Evolutionary conservation across 2,888 invertebrate species (phyloP), one percentile per base, ranked within the genome.

Genomic region (Agrilus biguttatus): DNA sequence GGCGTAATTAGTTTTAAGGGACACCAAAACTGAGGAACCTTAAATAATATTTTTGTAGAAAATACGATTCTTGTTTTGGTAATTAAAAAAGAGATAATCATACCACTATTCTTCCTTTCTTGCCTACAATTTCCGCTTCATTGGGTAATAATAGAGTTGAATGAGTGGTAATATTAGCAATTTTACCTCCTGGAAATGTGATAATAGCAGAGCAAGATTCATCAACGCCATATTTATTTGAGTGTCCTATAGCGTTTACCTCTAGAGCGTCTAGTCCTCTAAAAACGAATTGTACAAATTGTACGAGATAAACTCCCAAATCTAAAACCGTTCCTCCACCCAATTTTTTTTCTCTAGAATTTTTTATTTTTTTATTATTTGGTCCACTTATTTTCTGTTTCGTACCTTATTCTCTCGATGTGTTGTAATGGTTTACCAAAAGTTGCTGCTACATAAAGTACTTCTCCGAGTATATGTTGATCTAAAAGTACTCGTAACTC

Each of bases 311-410:
- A 8, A 88, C 70, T 0, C 89, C 89, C 38, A 89, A 67, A 57
- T 87, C 86, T 43, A 83, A 63, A n/a, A 79, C 74, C 0, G 77
- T 78, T n/a, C 83, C 88, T 14, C 87, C 89, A 13, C 88, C 89
- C 36, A 83, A 55, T 41, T 77, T 47, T 47, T 53, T 53, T 55
- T 59, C 36, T 8, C 47, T 33, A 39, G 21, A 37, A 43, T 14
- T 36, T 12, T 28, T 36, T 37, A 43, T 19, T 28, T 28, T 28
- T 10, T 28, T 3, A 28, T 17, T 17, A 17, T 17, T 17, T 3
- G 17, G 17, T 3, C 8, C 28, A 10, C 2, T 28, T 8, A 36
- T 14, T 14, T n/a, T 36, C n/a, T n/a, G 8, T 17, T 36, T 12
- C 12, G 4, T 36, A 36, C 81, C 81, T 69, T 70, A 40, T 84